Evolutionary conservation across 2,113 vertebrate species (phyloP).

Genomic region (Capreolus pygargus): DNA sequence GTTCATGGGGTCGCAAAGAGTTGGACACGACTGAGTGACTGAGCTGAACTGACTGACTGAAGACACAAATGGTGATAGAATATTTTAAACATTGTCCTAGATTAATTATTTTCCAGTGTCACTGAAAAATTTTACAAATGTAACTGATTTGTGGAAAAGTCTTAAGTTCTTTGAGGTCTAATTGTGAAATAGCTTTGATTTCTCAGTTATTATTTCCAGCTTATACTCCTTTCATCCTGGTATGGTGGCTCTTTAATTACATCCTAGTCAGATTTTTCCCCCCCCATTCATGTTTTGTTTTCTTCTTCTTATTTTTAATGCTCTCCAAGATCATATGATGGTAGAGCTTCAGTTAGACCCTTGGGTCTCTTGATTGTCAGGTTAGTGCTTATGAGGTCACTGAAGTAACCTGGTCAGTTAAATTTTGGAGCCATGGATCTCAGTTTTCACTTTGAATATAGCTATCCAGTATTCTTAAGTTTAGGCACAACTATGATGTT

Average conservation of each 20-base stretch:
- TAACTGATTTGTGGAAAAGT: neutral
- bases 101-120: conserved; percentile 18
- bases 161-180: neutral
- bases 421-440: conserved; percentile 9
- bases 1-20: neutral
- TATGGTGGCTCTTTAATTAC: neutral
- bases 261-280: neutral
- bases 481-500: neutral
- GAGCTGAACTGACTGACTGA: neutral
- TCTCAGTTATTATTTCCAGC: neutral
- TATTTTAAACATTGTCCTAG: conserved; percentile 10
- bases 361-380: neutral
- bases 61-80: neutral
- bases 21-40: neutral
- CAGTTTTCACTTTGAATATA: conserved; percentile 19
- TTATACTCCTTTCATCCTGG: neutral
- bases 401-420: conserved; percentile 5
- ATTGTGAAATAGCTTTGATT: conserved; percentile 8
- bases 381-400: neutral
- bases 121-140: neutral
- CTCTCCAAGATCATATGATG: neutral
- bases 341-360: conserved; percentile 29
- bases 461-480: conserved; percentile 16
- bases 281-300: neutral
- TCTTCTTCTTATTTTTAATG: neutral